Base-by-base conservation (phyloP, 2,888 invertebrate genomes). In the Torymus texanus region DNA sequence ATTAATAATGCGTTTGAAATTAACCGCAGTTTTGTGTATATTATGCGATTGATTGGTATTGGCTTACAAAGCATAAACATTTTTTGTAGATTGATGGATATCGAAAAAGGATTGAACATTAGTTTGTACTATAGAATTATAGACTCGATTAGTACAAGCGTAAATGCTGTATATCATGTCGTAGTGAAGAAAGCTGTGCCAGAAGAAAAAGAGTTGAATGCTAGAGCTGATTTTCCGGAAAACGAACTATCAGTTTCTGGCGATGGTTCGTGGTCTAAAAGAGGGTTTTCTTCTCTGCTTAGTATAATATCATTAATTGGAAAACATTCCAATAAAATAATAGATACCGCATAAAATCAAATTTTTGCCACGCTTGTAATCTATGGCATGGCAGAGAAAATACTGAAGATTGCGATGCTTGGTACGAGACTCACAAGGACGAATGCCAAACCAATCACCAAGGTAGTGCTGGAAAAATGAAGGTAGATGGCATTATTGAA, bases 391-490 rank as follows among this genome's bases (percentile, higher is more conserved):
- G n/a, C n/a, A n/a, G n/a, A n/a, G n/a, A n/a, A n/a, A 59, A 71
- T 29, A 83, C 83, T 61, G 65, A 62, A 41, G 82, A 84, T 18
- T 83, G 78, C 79, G 80, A 79, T 80, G 80, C 76, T 62, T 84
- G 83, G 83, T 79, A 68, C 24, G 83, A 72, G 72, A 72, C 55
- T 62, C 83, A 84, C 67, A 78, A 81, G 79, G 21, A 61, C 14
- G 75, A 84, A 12, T 83, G 84, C 76, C 68, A 77, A 58, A 80
- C 75, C 5, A 84, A 85, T 80, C 84, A 84, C 67, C 80, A 83
- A 66, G 83, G 84, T 68, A 81, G 81, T 62, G 81, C 83, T 18
- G 81, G 82, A 75, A 82, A 83, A 75, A 84, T 84, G 84, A 82
- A 83, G 63, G 82, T 83, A 11, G 81, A 82, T 68, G 79, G 82